These are phyloP conservation scores for Rhogogaster chlorosoma DNA, from an alignment of 2,888 invertebrate species.

Conservation along the genomic window DNA sequence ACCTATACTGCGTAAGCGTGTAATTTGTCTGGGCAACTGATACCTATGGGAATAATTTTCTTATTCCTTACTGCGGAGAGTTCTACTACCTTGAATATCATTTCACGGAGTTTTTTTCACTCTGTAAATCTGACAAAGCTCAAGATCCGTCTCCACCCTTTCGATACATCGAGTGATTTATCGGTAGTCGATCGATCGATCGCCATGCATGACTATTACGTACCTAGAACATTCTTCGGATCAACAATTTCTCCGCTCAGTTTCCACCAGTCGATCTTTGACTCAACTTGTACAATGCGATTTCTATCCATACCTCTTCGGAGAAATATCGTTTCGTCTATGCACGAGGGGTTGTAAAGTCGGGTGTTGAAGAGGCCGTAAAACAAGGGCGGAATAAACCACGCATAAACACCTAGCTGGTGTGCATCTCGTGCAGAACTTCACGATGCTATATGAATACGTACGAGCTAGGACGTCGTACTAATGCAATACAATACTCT, in stretches of 20 bases:
- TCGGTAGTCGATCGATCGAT: slow-evolving; percentile 20
- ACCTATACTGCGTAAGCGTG: not conserved
- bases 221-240: slow-evolving; percentile 10
- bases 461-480: not conserved
- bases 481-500: not conserved
- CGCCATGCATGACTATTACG: not conserved
- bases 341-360: not conserved
- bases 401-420: not conserved
- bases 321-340: not conserved
- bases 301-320: not conserved
- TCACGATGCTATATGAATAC: not conserved
- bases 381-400: not conserved
- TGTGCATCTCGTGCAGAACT: not conserved
- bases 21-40: slow-evolving; percentile 4
- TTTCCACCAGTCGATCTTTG: not conserved
- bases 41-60: not conserved
- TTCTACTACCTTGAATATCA: not conserved
- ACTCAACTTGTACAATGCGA: not conserved
- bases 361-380: not conserved
- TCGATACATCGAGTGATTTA: slow-evolving; percentile 9
- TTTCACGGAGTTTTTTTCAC: not conserved
- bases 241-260: not conserved
- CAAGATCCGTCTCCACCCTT: not conserved
- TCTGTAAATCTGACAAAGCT: not conserved
- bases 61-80: not conserved